A percentile compares a stretch with the other conserved stretches of the same genome.
Evolutionary conservation across 2,797 vertebrate species (phyloP).

Genomic region (Danio choprae): DNA sequence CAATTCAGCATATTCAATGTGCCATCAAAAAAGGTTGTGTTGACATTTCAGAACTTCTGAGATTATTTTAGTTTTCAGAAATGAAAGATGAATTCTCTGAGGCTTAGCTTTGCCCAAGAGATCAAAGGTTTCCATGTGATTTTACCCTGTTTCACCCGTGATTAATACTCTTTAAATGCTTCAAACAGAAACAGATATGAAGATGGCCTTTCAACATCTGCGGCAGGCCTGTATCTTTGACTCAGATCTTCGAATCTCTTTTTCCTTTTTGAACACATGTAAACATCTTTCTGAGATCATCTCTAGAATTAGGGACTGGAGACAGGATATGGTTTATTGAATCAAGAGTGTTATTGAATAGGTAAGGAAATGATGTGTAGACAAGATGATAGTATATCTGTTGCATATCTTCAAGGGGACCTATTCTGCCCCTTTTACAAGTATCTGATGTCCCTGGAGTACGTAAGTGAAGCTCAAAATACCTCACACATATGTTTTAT

Average conservation of each 20-base stretch:
- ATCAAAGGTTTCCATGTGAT: constrained; percentile 17
- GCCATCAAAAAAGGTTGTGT: background rate
- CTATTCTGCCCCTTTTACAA: too few species aligned
- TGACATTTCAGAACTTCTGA: background rate
- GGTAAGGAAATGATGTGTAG: too few species aligned
- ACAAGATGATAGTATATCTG: too few species aligned
- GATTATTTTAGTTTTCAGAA: background rate
- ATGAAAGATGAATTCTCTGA: background rate
- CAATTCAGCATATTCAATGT: background rate
- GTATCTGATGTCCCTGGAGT: too few species aligned
- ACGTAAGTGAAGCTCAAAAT: too few species aligned
- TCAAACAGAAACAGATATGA: constrained; percentile 5
- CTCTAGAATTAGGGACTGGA: background rate
- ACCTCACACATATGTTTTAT: too few species aligned
- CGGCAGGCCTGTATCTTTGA: background rate
- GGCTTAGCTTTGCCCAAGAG: background rate
- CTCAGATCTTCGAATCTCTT: background rate
- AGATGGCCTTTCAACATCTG: background rate
- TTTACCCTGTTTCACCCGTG: background rate
- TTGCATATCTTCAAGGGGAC: too few species aligned
- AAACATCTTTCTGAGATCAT: background rate
- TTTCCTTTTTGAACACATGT: background rate
- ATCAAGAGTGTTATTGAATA: too few species aligned
- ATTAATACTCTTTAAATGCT: background rate
- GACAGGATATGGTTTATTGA: too few species aligned